Evolutionary conservation across 2,888 invertebrate species (phyloP), one percentile per base, ranked within the genome.

Genomic region (Macrosiphum euphorbiae): DNA sequence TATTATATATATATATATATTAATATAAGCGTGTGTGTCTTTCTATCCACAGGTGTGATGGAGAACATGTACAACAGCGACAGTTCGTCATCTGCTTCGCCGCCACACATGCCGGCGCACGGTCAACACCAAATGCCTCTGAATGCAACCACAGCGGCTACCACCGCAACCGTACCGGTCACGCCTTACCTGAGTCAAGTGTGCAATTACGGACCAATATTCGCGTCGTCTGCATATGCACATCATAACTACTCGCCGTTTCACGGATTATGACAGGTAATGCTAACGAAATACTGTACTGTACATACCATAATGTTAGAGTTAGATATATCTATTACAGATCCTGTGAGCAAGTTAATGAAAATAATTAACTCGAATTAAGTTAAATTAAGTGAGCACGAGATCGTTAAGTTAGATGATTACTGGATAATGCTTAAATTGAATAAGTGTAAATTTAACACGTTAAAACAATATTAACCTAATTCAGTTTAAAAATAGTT

Each of bases 201-300:
- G 94, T 97, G 97, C 96, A 96, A 97, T 88, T 97, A 97, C 95
- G 97, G 97, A 0, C 97, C 97, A 67, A 96, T 97, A 3, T 97
- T 97, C 95, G 96, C 97, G 90, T 97, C 97, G 95, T 96, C 96
- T 95, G 97, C 97, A 95, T 94, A 94, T 78, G 47, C 85, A 44
- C 95, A 94, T 90, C 94, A 94, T 61, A 92, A 94, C 58, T 94
- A 94, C 86, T 94, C 94, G 24, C 94, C 94, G 35, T 94, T 94
- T 94, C 94, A 94, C 87, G 94, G 94, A 94, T 94, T 94, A 88
- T 91, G 94, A 94, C 52, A 94, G 94, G 94, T 94, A 90, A 44
- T 16, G 28, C 35, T 52, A 24, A 55, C 8, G 3, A 26, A 55
- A 88, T 58, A 28, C 28, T 85, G 26, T 85, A 44, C 7, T 44